Evolutionary conservation across 2,888 invertebrate genomes (phyloP).

Genomic region (Mythimna ferrago): DNA sequence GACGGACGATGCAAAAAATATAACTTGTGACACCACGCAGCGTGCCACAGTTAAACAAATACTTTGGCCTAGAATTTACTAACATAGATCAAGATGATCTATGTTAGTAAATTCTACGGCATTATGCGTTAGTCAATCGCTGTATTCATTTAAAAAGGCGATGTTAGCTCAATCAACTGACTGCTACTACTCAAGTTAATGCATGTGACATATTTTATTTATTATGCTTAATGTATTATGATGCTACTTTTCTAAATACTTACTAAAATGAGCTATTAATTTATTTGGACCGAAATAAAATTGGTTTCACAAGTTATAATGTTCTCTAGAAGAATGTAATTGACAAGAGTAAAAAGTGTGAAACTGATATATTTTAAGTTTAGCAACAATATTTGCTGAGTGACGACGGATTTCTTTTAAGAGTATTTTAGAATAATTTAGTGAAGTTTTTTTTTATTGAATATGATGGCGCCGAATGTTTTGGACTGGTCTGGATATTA

Average conservation of each 20-base stretch:
- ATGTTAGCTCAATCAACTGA: neutral
- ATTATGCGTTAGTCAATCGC: too few species aligned
- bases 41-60: neutral
- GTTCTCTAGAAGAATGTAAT: slow-evolving; percentile 30
- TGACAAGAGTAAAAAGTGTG: slow-evolving; percentile 38
- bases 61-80: neutral
- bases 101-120: too few species aligned
- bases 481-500: too few species aligned
- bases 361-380: neutral
- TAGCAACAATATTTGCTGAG: neutral
- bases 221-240: slow-evolving; percentile 28
- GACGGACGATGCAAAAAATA: neutral
- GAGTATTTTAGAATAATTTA: neutral
- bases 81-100: neutral
- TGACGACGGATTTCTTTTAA: neutral
- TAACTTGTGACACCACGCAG: neutral
- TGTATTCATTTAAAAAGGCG: neutral
- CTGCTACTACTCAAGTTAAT: slow-evolving; percentile 20
- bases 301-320: slow-evolving; percentile 20
- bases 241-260: slow-evolving; percentile 11
- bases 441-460: neutral
- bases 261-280: slow-evolving; percentile 12
- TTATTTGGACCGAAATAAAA: slow-evolving; percentile 39
- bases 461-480: slow-evolving; percentile 30
- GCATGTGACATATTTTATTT: slow-evolving; percentile 1